Evolutionary conservation across 2,888 invertebrate genomes (phyloP).

Genomic region (Nymphalis urticae): DNA sequence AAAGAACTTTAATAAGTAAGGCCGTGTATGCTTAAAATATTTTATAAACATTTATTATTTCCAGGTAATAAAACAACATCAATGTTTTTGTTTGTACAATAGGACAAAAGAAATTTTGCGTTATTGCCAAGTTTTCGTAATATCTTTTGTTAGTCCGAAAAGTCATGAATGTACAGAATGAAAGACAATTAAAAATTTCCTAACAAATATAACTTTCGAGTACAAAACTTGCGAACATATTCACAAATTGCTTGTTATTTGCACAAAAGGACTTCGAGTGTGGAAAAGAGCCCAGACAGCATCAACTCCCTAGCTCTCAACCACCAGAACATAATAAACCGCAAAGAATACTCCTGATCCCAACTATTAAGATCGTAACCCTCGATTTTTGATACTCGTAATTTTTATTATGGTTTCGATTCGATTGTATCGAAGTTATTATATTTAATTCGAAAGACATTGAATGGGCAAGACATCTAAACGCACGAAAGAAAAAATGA

Average conservation of each 20-base stretch:
- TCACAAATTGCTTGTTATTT: slow-evolving; percentile 31
- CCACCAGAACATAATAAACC: slow-evolving; percentile 31
- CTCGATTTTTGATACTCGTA: no score
- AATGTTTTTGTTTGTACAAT: background rate
- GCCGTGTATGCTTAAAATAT: no score
- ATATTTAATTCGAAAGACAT: no score
- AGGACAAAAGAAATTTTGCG: background rate
- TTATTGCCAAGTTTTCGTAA: slow-evolving; percentile 2
- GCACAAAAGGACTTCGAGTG: slow-evolving; percentile 25
- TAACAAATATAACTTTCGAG: slow-evolving; percentile 18
- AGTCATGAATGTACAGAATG: slow-evolving; percentile 1
- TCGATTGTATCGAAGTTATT: no score
- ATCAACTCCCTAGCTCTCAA: slow-evolving; percentile 17
- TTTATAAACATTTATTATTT: no score
- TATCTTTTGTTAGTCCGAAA: background rate
- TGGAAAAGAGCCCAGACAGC: slow-evolving; percentile 23
- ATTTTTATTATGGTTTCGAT: no score
- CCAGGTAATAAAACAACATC: no score
- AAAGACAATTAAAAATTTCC: slow-evolving; percentile 20
- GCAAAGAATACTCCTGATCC: slow-evolving; percentile 9
- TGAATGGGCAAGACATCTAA: no score
- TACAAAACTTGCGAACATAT: slow-evolving; percentile 23
- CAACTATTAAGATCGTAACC: background rate
- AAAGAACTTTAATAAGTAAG: no score
- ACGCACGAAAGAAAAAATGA: no score